Evolutionary conservation across 2,888 invertebrate genomes (phyloP).

Genomic region (Caradrina kadenii): DNA sequence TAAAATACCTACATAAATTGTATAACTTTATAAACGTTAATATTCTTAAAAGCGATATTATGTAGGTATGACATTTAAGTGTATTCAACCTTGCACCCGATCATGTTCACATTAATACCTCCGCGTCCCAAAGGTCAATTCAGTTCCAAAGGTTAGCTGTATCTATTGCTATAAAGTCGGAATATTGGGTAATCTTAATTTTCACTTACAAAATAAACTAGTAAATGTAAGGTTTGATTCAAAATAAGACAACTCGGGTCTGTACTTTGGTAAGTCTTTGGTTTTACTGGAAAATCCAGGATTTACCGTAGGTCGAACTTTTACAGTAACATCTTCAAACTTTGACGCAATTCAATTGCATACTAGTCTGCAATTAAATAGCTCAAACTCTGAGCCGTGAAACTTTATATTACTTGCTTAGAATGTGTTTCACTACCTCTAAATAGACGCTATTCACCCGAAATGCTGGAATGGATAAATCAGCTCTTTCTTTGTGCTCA

Average conservation of each 20-base stretch:
- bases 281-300: neutral
- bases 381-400: neutral
- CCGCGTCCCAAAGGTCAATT: conserved; percentile 19
- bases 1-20: no score
- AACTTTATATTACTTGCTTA: conserved; percentile 31
- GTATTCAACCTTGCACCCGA: conserved; percentile 11
- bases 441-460: neutral
- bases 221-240: no score
- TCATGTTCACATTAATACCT: conserved; percentile 19
- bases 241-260: no score
- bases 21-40: neutral
- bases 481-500: no score
- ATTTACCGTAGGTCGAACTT: neutral
- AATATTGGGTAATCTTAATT: neutral
- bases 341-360: conserved; percentile 43
- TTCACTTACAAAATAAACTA: no score
- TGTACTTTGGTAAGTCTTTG: neutral
- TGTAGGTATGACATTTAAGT: neutral
- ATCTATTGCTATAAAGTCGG: neutral
- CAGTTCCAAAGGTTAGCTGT: conserved; percentile 24
- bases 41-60: neutral
- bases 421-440: neutral
- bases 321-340: conserved; percentile 10
- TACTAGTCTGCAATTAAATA: conserved; percentile 1
- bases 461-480: no score